Evolutionary conservation across 2,797 vertebrate genomes (phyloP), one percentile per base, ranked within the genome.

Genomic region (Pseudochromis fuscus): DNA sequence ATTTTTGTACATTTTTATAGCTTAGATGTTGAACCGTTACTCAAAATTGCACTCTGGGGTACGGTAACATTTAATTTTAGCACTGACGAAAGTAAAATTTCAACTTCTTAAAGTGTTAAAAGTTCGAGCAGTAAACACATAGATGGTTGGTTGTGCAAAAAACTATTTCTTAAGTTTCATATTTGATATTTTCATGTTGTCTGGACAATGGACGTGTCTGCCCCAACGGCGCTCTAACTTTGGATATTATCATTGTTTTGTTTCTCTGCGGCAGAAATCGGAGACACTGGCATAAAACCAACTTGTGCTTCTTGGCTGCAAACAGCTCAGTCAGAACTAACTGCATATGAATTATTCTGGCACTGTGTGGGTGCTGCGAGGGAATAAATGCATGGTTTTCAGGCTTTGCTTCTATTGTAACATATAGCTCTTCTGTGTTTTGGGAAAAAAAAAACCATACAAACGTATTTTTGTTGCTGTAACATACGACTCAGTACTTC

Each of bases 201-300:
- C 30, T 45, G n/a, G n/a, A n/a, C n/a, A n/a, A n/a, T n/a, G n/a
- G n/a, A n/a, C n/a, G n/a, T 5, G 2, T 13, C 30, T 45, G 25
- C 52, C 18, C 21, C 2, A 4, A 28, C 25, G 2, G 23, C 15
- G 71, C 62, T 56, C 19, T 33, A 5, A 23, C 37, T 35, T 18
- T 4, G 27, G 3, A 42, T 31, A 64, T n/a, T 45, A 57, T 19
- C 0, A 2, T 7, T 55, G 50, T 12, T 63, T 24, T 15, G 56
- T 75, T 66, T 79, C 71, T 81, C 67, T 80, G 81, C 81, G 61
- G 63, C 59, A 83, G 84, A 82, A 81, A 84, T 35, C 13, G 44
- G 70, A 89, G 72, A 76, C 38, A 1, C 7, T 19, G 84, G 83
- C 60, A 23, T 18, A 35, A 76, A 75, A 76, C 81, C 85, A 84